Base-by-base conservation (phyloP, 2,888 invertebrate species). In the Cryptops parisi region DNA sequence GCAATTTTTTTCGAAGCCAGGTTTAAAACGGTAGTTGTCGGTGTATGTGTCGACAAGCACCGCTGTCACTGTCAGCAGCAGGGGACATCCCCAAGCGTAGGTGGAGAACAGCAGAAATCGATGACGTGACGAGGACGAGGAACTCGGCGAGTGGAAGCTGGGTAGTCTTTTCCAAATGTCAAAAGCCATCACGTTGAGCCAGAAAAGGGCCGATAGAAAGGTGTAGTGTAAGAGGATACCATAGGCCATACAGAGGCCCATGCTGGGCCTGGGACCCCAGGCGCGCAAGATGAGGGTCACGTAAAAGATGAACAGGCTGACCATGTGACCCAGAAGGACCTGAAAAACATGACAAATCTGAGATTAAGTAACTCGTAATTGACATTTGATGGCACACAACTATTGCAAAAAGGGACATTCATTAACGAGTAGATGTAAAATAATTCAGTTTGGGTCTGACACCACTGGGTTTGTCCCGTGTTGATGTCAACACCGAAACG, bases 161-260 rank as follows among this genome's bases (percentile, higher is more conserved):
- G 53, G 53, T 15, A 57, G 55, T 12, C 48, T 45, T 6, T 53
- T 57, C 86, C 88, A 89, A 68, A 89, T 86, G 73, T 89, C 89
- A 75, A 88, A 88, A 71, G 88, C 89, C 88, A 89, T 88, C 58
- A 87, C 86, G 71, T 88, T 89, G 47, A 89, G 78, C 89, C 89
- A 89, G 71, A 88, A 88, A 76, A 89, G 89, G 57, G 88, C 86
- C 27, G 88, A 81, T 69, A 89, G 74, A 70, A 87, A 87, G 71
- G 84, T 80, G 76, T 88, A 88, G 67, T 88, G 87, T 77, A 87
- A 85, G 63, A 79, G 74, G 61, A 84, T 26, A 17, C 53, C 53
- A 6, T 52, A 27, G 17, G 41, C 21, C 19, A 53, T 44, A 24
- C 57, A 57, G 3, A 47, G 17, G 4, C 22, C 12, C 43, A 23